Percentiles rank a stretch among this genome's conserved stretches.
Conservation (phyloP, 1,140 invertebrate species). For the Hetaerina americana region DNA sequence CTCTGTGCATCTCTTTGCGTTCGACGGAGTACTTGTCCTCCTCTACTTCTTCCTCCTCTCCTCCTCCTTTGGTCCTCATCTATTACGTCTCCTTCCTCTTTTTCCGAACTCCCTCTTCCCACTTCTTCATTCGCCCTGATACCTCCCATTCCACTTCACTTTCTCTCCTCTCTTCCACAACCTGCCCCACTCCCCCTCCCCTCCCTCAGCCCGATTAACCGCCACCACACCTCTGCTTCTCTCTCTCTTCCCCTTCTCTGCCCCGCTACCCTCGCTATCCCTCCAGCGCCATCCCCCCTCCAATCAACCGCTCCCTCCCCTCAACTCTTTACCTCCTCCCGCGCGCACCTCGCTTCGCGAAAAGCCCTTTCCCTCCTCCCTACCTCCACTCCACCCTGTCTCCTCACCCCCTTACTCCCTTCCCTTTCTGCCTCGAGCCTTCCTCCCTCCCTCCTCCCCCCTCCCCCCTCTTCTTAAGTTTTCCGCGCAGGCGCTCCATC, state of each 20-base stretch:
- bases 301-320: too few relatives aligned
- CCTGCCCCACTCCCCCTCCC: background rate
- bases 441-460: background rate
- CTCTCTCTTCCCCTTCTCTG: background rate
- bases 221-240: background rate
- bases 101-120: too few relatives aligned
- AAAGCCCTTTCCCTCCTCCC: background rate
- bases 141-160: too few relatives aligned
- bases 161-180: background rate
- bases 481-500: background rate
- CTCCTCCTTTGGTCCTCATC: too few relatives aligned
- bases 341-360: background rate
- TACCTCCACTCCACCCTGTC: background rate
- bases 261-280: background rate
- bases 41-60: too few relatives aligned
- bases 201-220: too few relatives aligned
- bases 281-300: background rate
- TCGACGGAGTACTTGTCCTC: too few relatives aligned
- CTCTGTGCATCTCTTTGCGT: too few relatives aligned
- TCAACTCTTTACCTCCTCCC: background rate
- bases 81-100: too few relatives aligned
- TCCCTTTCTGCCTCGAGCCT: too few relatives aligned
- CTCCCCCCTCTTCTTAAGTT: background rate
- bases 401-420: background rate
- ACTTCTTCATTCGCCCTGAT: too few relatives aligned